Conservation (phyloP, 2,888 invertebrate species). For the Candidula unifasciata region DNA sequence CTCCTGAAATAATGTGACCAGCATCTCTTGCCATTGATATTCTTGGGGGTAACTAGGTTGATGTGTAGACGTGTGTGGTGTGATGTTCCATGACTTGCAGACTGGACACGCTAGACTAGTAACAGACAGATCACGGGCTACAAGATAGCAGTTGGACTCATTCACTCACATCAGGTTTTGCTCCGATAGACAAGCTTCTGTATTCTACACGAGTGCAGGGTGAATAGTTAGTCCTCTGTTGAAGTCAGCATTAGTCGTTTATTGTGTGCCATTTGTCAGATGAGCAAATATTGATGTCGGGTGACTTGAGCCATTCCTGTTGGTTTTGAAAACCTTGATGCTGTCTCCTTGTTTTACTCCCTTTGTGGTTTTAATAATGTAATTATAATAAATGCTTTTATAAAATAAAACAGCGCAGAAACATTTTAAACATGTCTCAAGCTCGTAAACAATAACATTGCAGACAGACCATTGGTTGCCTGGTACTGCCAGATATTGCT, state of each 20-base stretch:
- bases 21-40: conserved; percentile 4
- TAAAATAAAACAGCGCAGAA: not conserved
- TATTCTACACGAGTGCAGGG: no score
- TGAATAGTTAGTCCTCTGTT: no score
- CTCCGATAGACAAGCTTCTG: no score
- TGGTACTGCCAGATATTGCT: no score
- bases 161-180: no score
- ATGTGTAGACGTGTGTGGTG: no score
- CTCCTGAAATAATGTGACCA: not conserved
- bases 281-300: not conserved
- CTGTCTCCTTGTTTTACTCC: conserved; percentile 15
- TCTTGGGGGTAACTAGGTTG: not conserved
- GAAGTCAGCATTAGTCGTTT: not conserved
- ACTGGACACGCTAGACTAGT: no score
- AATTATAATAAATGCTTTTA: conserved; percentile 15
- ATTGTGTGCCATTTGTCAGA: conserved; percentile 47
- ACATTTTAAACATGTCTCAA: conserved; percentile 27
- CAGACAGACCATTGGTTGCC: no score
- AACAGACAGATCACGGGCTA: no score
- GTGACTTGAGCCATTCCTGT: conserved; percentile 46
- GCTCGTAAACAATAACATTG: not conserved
- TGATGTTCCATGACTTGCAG: no score
- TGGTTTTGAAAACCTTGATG: conserved; percentile 31
- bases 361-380: conserved; percentile 25
- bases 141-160: no score